Base-by-base conservation (phyloP, 2,888 invertebrate species). In the Leucania comma region DNA sequence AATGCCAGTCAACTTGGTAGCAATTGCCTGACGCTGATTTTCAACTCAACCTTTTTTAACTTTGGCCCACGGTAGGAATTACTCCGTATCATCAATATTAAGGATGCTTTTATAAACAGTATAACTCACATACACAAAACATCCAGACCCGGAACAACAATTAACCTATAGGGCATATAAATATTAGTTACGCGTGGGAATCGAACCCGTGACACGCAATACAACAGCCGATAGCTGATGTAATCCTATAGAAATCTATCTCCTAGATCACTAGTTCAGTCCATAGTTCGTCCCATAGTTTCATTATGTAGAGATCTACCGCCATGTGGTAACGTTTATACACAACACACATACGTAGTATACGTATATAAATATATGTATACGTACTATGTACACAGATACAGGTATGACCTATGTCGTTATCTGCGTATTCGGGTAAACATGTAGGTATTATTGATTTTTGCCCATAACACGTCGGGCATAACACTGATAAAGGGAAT, bases 371-470 rank as follows among this genome's bases (percentile, higher is more conserved):
- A 20, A 35, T 14, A 61, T 35, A 12, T 17, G 38, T n/a, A 22
- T 26, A 64, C 24, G 8, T 42, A 66, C 35, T 14, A 38, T 38
- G 1, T 38, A 54, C 26, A 62, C 12, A 48, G 3, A 42, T 26
- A 72, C 17, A 81, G 32, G 42, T 64, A 71, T 32, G 68, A n/a
- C 54, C 35, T 54, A 54, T 57, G 51, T 48, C 72, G 86, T 89
- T 90, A 90, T 90, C 90, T 35, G 75, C 72, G 68, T 72, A 72
- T 77, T 73, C 64, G 72, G 68, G 86, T 86, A 86, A 87, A 89
- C 88, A 88, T 69, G 80, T 85, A 17, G 42, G 20, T 20, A 78
- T 87, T 91, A 91, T 91, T 91, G 91, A 91, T 91, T 91, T 90
- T 90, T 82, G 68, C 74, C 86, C 84, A 84, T 84, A 86, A 82